Evolutionary conservation across 2,113 vertebrate species (phyloP), one percentile per base, ranked within the genome.

Genomic region (Chitala chitala): DNA sequence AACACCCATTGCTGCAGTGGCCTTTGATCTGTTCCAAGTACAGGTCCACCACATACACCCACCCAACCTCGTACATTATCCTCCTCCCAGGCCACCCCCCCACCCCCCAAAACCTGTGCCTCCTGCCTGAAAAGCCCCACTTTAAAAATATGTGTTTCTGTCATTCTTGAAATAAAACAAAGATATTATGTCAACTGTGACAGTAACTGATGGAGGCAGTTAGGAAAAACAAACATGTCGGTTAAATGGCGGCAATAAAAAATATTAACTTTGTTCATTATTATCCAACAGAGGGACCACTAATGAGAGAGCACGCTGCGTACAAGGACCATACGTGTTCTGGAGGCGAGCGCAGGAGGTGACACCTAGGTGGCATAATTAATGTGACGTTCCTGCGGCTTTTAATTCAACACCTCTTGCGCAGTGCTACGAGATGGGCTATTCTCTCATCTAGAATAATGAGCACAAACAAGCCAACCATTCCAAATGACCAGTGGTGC

Each of bases 21-120:
- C 84, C 86, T 91, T 87, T 83, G 84, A 88, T 86, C 76, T 79
- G 56, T n/a, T n/a, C n/a, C n/a, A n/a, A 80, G 79, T 82, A 40
- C 24, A 40, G 63, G 61, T 74, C 42, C 51, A 5, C 31, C 31
- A 13, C 44, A 13, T 15, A n/a, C 46, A 78, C 72, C 26, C 56
- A 59, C 26, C 12, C 7, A 33, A n/a, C n/a, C n/a, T 38, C 29
- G 33, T 5, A 24, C 29, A 15, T 59, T 33, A 31, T 26, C 29
- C 40, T 36, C 13, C 53, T 10, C 15, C 55, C 17, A 40, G 22
- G 10, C 44, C 15, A 4, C 64, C 54, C 12, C 13, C 31, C 38
- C 74, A 3, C 22, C 26, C 42, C 78, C 68, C 81, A 50, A 42
- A 29, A 6, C 33, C 38, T 20, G 29, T 10, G 13, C 40, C 42